Conservation (phyloP, 2,113 vertebrate species). For the Salvelinus fontinalis region DNA sequence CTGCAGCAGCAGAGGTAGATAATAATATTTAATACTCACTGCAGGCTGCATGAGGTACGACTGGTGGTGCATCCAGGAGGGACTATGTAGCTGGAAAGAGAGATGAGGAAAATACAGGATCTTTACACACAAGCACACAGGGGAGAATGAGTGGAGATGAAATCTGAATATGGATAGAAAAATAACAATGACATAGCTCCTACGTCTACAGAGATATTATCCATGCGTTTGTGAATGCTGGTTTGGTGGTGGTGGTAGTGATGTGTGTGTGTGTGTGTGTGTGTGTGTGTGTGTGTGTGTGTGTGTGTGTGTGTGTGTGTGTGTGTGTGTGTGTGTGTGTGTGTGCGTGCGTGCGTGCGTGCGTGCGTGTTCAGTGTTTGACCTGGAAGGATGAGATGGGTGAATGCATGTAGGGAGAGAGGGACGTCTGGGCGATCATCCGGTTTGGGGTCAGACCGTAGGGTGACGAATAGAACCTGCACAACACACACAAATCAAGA, state of each 20-base stretch:
- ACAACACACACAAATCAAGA: neutral
- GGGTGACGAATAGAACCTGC: conserved; percentile 86
- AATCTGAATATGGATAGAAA: neutral
- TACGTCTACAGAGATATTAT: neutral
- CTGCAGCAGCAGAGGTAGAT: conserved; percentile 15
- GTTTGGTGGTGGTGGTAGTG: neutral
- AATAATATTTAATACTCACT: conserved; percentile 71
- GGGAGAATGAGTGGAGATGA: neutral
- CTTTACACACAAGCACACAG: neutral
- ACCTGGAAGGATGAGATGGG: conserved; percentile 92
- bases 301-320: neutral
- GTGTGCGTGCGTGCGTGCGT: no score
- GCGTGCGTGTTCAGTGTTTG: neutral
- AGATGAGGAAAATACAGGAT: neutral
- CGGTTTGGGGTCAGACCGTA: conserved; percentile 85
- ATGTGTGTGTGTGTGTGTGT: neutral
- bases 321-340: neutral
- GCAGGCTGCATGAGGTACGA: conserved; percentile 91
- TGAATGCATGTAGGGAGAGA: conserved; percentile 87
- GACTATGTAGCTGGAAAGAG: conserved; percentile 79
- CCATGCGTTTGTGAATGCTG: neutral
- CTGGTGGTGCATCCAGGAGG: conserved; percentile 89
- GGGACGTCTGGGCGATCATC: conserved; percentile 85
- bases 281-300: neutral
- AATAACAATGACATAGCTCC: neutral